Conservation (phyloP, 2,113 vertebrate species). For the Dicrurus megarhynchus region DNA sequence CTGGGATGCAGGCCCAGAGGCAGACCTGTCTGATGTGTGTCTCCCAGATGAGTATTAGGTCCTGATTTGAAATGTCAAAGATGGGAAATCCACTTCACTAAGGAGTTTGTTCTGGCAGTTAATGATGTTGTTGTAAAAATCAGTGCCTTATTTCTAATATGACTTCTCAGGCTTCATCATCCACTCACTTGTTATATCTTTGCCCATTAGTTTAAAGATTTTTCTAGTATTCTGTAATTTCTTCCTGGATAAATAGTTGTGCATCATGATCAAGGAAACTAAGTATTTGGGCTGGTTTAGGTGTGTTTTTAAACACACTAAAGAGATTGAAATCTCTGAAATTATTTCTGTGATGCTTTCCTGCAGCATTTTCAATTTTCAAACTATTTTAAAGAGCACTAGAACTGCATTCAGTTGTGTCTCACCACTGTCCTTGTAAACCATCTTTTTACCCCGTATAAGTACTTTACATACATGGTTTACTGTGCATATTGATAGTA, state of each 20-base stretch:
- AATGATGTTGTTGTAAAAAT: background rate
- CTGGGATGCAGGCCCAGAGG: background rate
- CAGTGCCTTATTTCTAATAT: background rate
- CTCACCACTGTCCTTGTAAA: background rate
- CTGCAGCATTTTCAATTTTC: background rate
- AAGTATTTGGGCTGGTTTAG: background rate
- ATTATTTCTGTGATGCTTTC: background rate
- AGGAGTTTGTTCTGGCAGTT: background rate
- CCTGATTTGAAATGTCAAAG: background rate
- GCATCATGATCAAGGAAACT: background rate
- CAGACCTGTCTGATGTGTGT: background rate
- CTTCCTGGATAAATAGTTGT: background rate
- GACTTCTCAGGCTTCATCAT: background rate
- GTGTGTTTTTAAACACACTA: background rate
- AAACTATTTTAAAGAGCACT: background rate
- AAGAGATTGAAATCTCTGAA: background rate
- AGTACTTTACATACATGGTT: background rate
- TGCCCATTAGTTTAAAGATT: background rate
- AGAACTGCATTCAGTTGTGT: background rate
- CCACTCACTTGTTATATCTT: background rate
- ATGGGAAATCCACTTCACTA: background rate
- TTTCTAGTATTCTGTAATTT: background rate
- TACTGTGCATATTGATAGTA: background rate
- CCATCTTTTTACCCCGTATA: background rate
- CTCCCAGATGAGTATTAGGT: background rate